Evolutionary conservation across 92 coral and sea anemone genomes (phyloP).

Genomic region (Paragorgia papillata): DNA sequence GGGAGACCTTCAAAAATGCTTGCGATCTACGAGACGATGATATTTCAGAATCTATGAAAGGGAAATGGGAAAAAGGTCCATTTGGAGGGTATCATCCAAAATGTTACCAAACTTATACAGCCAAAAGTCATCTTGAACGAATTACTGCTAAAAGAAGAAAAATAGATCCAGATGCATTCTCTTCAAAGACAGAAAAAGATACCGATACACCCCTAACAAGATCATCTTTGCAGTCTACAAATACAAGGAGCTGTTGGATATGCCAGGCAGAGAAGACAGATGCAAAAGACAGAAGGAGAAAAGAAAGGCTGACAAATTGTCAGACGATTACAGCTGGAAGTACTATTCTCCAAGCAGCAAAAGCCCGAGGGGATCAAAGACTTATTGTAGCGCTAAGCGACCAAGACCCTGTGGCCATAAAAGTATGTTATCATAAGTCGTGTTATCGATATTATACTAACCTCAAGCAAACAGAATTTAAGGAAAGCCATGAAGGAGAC

Average conservation of each 20-base stretch:
- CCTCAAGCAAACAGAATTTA: constrained; percentile 9
- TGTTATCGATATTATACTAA: constrained; percentile 45
- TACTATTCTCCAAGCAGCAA: constrained; percentile 47
- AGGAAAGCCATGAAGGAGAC: too few species aligned
- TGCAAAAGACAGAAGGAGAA: too few species aligned
- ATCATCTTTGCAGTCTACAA: constrained; percentile 26
- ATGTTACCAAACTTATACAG: constrained; percentile 57
- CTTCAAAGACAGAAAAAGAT: constrained; percentile 10
- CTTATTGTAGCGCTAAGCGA: constrained; percentile 30
- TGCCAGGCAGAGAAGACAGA: constrained; percentile 52
- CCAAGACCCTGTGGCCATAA: constrained; percentile 43
- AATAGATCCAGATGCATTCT: constrained; percentile 21
- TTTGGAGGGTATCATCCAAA: constrained; percentile 53
- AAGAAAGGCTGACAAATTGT: constrained; percentile 49
- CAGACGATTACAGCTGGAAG: constrained; percentile 43
- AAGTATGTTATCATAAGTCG: constrained; percentile 50
- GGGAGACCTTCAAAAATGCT: constrained; percentile 55
- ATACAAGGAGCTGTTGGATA: constrained; percentile 47
- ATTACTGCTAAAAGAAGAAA: constrained; percentile 39
- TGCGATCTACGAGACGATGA: too few species aligned
- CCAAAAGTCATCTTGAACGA: constrained; percentile 50
- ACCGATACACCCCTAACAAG: constrained; percentile 31
- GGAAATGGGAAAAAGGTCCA: constrained; percentile 58
- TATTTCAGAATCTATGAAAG: constrained; percentile 46
- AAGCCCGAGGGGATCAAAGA: constrained; percentile 42